Conservation (phyloP, 1,140 invertebrate genomes). For the Oryctes rhinoceros region DNA sequence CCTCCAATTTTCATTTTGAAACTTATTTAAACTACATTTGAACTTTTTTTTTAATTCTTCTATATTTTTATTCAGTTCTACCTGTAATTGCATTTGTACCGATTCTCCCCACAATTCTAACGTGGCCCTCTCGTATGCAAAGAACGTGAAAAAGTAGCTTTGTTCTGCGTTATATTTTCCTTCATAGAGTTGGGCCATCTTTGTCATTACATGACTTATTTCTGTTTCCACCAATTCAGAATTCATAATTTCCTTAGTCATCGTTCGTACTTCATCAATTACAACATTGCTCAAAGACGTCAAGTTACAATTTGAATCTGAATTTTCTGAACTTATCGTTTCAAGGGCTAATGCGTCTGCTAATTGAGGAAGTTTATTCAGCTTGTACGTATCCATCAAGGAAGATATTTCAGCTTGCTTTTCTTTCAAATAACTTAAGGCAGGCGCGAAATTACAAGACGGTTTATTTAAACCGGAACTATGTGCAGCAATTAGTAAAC, state of each 20-base stretch:
- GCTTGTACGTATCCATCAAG: conserved; percentile 71
- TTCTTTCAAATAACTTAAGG: conserved; percentile 66
- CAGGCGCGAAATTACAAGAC: conserved; percentile 57
- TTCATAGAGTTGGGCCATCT: conserved; percentile 66
- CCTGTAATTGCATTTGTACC: conserved; percentile 72
- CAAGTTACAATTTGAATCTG: conserved; percentile 59
- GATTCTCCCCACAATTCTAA: conserved; percentile 75
- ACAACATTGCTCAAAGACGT: conserved; percentile 61
- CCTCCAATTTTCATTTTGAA: conserved; percentile 60
- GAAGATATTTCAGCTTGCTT: conserved; percentile 70
- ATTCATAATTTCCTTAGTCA: conserved; percentile 75
- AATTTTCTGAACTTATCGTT: conserved; percentile 59
- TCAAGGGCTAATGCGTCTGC: conserved; percentile 72
- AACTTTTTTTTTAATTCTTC: conserved; percentile 72
- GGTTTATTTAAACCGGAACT: conserved; percentile 43
- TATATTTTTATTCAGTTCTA: conserved; percentile 74
- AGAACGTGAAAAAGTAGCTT: conserved; percentile 64
- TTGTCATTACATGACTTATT: conserved; percentile 74
- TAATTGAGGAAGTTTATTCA: conserved; percentile 72
- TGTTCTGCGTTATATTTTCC: conserved; percentile 61
- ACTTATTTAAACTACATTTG: conserved; percentile 66
- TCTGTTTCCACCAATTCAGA: conserved; percentile 77
- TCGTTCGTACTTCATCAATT: conserved; percentile 72
- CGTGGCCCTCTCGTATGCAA: conserved; percentile 68
- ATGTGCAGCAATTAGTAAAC: conserved; percentile 51